Evolutionary conservation across 2,797 vertebrate genomes (phyloP).

Genomic region (Synanceia verrucosa): DNA sequence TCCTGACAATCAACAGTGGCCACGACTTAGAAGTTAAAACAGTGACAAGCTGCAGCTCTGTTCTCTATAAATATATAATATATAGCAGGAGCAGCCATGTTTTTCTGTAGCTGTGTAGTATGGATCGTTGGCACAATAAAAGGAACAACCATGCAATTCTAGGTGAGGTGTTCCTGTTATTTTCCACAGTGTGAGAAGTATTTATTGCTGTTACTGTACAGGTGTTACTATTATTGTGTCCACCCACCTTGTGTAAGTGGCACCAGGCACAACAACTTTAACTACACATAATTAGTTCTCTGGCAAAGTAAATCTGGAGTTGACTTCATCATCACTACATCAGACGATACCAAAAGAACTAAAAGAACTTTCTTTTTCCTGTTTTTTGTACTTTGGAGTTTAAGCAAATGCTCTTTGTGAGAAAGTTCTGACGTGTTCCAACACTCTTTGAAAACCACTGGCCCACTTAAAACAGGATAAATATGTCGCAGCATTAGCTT

Average conservation of each 20-base stretch:
- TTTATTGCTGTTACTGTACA: background rate
- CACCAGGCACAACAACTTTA: slow-evolving; percentile 6
- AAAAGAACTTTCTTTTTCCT: background rate
- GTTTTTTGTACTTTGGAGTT: background rate
- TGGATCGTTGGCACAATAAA: slow-evolving; percentile 5
- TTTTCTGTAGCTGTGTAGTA: background rate
- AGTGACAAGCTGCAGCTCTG: slow-evolving; percentile 12
- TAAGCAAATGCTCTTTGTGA: slow-evolving; percentile 12
- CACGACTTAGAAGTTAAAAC: slow-evolving; percentile 5
- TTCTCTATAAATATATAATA: slow-evolving; percentile 9
- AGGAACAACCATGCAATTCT: slow-evolving; percentile 2
- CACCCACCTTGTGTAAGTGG: background rate
- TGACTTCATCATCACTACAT: background rate
- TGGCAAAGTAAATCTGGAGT: too few relatives aligned
- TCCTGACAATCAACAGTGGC: slow-evolving; percentile 27
- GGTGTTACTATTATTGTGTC: background rate
- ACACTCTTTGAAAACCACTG: slow-evolving; percentile 19
- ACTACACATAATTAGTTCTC: background rate
- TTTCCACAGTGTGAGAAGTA: background rate
- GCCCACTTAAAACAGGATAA: slow-evolving; percentile 28
- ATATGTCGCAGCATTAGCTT: slow-evolving; percentile 17
- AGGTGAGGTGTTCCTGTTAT: slow-evolving; percentile 1
- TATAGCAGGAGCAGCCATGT: slow-evolving; percentile 18
- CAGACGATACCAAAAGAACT: background rate
- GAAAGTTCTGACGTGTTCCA: slow-evolving; percentile 8